Percentiles rank a stretch among this genome's conserved stretches.
Conservation (phyloP, 2,113 vertebrate genomes). For the Hymenochirus boettgeri region DNA sequence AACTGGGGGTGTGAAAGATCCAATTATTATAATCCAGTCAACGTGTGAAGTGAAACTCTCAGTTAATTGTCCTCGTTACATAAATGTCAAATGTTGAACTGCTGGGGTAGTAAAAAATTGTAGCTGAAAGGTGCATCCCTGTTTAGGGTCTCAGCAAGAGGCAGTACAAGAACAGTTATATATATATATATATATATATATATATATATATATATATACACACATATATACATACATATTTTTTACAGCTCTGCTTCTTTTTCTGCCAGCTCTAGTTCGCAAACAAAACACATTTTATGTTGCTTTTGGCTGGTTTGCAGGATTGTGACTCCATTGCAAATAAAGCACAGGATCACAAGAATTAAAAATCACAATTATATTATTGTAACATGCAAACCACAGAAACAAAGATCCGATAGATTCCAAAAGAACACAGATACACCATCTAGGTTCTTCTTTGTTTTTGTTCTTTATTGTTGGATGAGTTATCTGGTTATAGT, state of each 20-base stretch:
- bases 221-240: no score
- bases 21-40: no score
- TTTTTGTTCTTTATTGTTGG: background rate
- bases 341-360: background rate
- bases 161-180: no score
- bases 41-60: no score
- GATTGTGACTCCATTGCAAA: background rate
- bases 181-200: background rate
- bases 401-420: slow-evolving; percentile 2
- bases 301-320: background rate
- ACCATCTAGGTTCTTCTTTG: background rate
- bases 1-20: no score
- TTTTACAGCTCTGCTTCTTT: background rate
- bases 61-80: no score
- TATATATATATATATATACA: background rate
- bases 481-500: slow-evolving; percentile 20
- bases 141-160: no score
- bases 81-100: no score
- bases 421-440: slow-evolving; percentile 3
- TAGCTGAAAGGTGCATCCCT: no score
- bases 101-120: no score
- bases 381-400: slow-evolving; percentile 12
- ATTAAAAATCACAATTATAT: slow-evolving; percentile 5
- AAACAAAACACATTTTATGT: background rate
- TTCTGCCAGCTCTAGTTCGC: background rate